Conservation (phyloP, 2,113 vertebrate species). For the Phycodurus eques region DNA sequence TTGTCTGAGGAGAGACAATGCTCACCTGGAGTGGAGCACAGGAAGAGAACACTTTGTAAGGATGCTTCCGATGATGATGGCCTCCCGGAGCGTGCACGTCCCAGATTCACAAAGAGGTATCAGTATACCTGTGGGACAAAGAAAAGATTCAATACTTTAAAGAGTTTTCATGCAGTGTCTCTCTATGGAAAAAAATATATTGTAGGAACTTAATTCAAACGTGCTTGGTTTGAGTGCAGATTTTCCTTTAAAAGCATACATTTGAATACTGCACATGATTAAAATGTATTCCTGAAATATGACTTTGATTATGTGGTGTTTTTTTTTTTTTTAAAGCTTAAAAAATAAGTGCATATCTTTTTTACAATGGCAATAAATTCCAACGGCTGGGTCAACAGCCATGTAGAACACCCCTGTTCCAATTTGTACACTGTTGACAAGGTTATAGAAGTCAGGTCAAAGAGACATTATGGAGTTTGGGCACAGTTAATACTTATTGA, state of each 20-base stretch:
- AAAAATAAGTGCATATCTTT: background rate
- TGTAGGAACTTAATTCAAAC: background rate
- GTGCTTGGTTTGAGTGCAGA: background rate
- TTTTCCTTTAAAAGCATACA: background rate
- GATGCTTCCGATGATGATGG: conserved; percentile 94
- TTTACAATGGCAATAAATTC: background rate
- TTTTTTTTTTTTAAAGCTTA: background rate
- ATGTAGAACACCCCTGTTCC: background rate
- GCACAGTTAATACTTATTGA: background rate
- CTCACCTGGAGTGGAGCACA: conserved; percentile 92
- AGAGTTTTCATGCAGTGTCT: background rate
- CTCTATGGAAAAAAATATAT: background rate
- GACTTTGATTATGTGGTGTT: background rate
- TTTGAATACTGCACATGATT: background rate
- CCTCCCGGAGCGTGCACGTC: conserved; percentile 92
- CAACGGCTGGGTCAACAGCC: background rate
- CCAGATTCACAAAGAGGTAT: conserved; percentile 94
- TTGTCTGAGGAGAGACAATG: background rate
- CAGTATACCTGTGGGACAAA: conserved; percentile 80
- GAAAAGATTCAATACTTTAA: background rate
- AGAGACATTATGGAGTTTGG: too few species aligned
- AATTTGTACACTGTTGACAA: background rate
- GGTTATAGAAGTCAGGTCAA: background rate
- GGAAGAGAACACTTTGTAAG: conserved; percentile 94
- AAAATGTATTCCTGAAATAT: background rate